Base-by-base conservation (phyloP, 2,113 vertebrate genomes). In the Actinemys pallida region DNA sequence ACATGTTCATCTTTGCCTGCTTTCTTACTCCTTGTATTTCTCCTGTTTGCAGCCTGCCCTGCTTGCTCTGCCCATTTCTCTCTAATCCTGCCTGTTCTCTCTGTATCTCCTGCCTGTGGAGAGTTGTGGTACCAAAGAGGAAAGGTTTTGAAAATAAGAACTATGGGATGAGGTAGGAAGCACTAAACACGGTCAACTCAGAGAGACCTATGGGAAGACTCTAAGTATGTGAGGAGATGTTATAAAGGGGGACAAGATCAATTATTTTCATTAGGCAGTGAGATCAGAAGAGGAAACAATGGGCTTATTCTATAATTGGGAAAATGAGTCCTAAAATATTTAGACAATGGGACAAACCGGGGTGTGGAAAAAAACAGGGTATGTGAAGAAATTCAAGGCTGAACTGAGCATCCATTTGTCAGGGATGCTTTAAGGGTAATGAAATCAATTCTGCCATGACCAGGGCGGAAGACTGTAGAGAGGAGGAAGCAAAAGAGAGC, bases 281-380 rank as follows among this genome's bases (percentile, higher is more conserved):
- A 93, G 93, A 90, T 95, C 81, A 85, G 93, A 93, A 85, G 88
- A 96, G 84, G 54, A 91, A 91, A 78, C 42, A 45, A 27, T 95
- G 3, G 42, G 45, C 42, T 47, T 47, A 78, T 29, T 47, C 75
- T 47, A 8, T 78, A 47, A 47, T 45, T 25, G 22, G 45, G 42
- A 78, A 29, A 27, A 27, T 47, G 42, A 27, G 42, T 27, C 22
- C 47, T 52, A 52, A 50, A 47, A 1, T 31, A 65, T 90, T 27
- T 65, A 86, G 86, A 88, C 91, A 85, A 16, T 57, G 75, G 82
- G n/a, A 93, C 57, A 94, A 92, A 75, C 5, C 42, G 47, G 50
- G 45, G 76, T 39, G 19, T 72, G 90, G 49, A 42, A 86, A 42
- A 76, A 89, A 29, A 82, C 69, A 45, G 35, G 54, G 12, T 14